These are phyloP conservation scores for Polymixis lichenea DNA, from an alignment of 2,888 invertebrate genomes.

Conservation along the genomic window DNA sequence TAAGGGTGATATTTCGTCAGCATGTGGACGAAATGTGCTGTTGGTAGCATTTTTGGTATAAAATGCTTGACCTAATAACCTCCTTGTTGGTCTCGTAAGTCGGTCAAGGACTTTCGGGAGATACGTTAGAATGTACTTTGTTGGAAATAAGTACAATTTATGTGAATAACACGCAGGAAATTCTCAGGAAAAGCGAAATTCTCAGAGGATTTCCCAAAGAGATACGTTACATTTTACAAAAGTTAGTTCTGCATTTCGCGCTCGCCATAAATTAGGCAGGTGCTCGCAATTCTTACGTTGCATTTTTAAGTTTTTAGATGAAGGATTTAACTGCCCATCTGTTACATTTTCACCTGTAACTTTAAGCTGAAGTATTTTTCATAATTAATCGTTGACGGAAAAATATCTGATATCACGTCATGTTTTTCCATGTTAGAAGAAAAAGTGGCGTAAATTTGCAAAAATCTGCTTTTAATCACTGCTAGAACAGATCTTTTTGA, in stretches of 20 bases:
- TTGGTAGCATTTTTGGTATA: conserved; percentile 10
- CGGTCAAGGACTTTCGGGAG: conserved; percentile 38
- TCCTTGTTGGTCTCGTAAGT: conserved; percentile 18
- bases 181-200: neutral
- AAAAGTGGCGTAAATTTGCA: no score
- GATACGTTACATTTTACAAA: conserved; percentile 15
- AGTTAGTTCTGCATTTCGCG: conserved; percentile 9
- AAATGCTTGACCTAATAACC: conserved; percentile 27
- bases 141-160: neutral
- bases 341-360: neutral
- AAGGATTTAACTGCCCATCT: neutral
- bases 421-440: no score
- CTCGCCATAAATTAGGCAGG: conserved; percentile 33
- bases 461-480: no score
- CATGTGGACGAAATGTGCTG: conserved; percentile 16
- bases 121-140: neutral
- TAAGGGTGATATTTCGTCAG: conserved; percentile 39
- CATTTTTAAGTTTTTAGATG: conserved; percentile 10
- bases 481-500: no score
- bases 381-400: no score
- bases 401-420: no score
- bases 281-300: conserved; percentile 2
- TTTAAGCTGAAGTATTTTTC: neutral
- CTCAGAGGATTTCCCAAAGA: neutral
- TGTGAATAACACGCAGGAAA: neutral